Conservation (phyloP, 2,888 invertebrate species). For the Raillietiella orientalis region DNA sequence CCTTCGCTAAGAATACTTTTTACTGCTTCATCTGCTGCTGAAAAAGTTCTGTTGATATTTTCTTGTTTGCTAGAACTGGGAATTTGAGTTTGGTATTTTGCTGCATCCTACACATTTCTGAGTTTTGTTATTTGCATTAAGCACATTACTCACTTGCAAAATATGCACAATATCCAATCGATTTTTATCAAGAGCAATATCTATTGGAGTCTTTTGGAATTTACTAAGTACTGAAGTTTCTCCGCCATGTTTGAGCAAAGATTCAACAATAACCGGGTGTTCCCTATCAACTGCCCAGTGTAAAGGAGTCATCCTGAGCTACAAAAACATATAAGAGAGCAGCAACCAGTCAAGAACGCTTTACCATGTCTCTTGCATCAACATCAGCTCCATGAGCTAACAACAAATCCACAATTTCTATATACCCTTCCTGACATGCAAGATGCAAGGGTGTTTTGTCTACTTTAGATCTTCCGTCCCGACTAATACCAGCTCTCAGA, state of each 20-base stretch:
- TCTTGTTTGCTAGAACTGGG: no score
- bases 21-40: no score
- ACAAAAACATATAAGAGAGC: conserved; percentile 7
- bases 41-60: no score
- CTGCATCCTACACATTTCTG: no score
- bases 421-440: conserved; percentile 53
- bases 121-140: no score
- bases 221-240: conserved; percentile 30
- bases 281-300: conserved; percentile 76
- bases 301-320: conserved; percentile 62
- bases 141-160: no score
- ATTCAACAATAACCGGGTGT: conserved; percentile 28
- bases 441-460: conserved; percentile 70
- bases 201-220: conserved; percentile 32
- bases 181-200: conserved; percentile 29
- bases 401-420: conserved; percentile 31
- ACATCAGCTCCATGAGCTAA: conserved; percentile 32
- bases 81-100: no score
- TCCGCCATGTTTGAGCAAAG: conserved; percentile 37
- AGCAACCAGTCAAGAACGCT: conserved; percentile 5
- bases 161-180: no score
- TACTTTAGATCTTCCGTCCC: conserved; percentile 66
- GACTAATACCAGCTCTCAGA: conserved; percentile 48
- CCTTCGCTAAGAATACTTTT: no score
- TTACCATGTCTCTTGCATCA: conserved; percentile 42